Evolutionary conservation across 37 sponge, comb jelly and placozoan species (phyloP), one percentile per base, ranked within the genome.

Genomic region (Chondrosia reniformis): DNA sequence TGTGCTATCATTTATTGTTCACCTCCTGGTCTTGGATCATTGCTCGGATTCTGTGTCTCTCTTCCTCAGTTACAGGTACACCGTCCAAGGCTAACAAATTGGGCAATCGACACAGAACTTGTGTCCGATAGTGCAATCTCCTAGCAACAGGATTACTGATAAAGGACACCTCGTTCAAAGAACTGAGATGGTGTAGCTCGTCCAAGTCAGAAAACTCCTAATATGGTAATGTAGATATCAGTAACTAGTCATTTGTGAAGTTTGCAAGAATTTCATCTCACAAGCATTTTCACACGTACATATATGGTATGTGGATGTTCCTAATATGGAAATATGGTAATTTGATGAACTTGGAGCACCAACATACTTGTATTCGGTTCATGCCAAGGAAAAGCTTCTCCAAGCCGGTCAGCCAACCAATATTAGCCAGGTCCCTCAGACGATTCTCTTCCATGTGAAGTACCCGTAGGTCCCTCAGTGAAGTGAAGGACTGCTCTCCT

Each of bases 401-500:
- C 33, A 96, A 69, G 27, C 55, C 28, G 6, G 46, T 45, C 4
- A 83, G 81, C 33, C 83, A 75, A 2, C 46, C 74, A 66, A 96
- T 80, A 55, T 93, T 81, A 24, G 86, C 87, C 54, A 96, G 77
- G 49, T 87, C 85, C 33, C 77, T 78, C 55, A 96, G 65, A 58
- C 97, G 85, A 72, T 96, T 96, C 78, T 96, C 97, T 64, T 96
- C 97, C 5, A 96, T 71, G 55, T 93, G 94, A 6, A 96, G 79
- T 40, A 89, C 97, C 30, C 79, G 49, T 6, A 96, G 76, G 27
- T 67, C 63, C 21, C 37, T 38, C 54, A 83, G 89, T 31, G 80
- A 78, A 44, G 74, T 12, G 21, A 96, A 85, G 7, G 97, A 90
- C 25, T 58, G 30, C 38, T 81, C 84, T 10, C 76, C 63, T 30